Evolutionary conservation across 2,797 vertebrate species (phyloP).

Genomic region (Meriones psammophilus): DNA sequence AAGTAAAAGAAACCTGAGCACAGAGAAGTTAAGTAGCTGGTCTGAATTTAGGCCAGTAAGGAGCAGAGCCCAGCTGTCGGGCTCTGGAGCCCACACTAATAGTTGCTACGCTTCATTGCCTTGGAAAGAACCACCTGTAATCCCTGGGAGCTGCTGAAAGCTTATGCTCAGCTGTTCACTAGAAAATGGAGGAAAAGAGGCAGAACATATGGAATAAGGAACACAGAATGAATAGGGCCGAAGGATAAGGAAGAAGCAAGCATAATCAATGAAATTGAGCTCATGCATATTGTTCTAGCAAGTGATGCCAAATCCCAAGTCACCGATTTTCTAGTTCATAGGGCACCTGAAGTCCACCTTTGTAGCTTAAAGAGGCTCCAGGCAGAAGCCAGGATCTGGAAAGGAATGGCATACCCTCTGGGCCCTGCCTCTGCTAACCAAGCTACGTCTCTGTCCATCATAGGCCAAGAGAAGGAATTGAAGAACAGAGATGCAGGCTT

Average conservation of each 20-base stretch:
- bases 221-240: neutral
- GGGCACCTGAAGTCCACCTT: neutral
- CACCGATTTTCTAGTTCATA: neutral
- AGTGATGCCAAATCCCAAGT: neutral
- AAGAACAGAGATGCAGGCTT: neutral
- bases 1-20: neutral
- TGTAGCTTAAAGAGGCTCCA: neutral
- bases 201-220: neutral
- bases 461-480: neutral
- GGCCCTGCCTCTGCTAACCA: neutral
- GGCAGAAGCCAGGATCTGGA: neutral
- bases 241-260: neutral
- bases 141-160: neutral
- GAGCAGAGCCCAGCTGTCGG: neutral
- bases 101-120: neutral
- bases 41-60: neutral
- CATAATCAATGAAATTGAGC: neutral
- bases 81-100: neutral
- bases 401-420: neutral
- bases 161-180: neutral
- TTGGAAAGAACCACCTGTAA: neutral
- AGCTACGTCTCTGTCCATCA: too few relatives aligned
- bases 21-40: neutral
- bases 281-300: neutral
- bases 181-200: neutral